Evolutionary conservation across 2,888 invertebrate genomes (phyloP), one percentile per base, ranked within the genome.

Genomic region (Prosapia bicincta): DNA sequence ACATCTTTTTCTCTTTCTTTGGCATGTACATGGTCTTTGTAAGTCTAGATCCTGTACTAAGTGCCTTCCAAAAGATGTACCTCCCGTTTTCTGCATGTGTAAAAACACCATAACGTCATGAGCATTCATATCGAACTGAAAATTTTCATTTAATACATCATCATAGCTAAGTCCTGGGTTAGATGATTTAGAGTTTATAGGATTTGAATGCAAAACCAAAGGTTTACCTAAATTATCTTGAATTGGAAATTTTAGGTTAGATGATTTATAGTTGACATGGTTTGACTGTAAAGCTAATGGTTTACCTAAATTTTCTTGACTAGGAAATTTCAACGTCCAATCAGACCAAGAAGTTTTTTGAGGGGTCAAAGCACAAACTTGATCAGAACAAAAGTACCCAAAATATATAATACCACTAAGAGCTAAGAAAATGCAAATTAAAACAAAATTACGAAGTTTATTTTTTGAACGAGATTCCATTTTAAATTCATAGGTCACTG

Each of bases 61-160:
- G 87, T 98, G 98, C 84, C 94, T 93, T 74, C 99, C 99, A 85
- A 99, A 99, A 7, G 96, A 92, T 65, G 99, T 99, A 28, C 99
- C 99, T 74, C 99, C 99, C 72, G 99, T 99, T 88, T 99, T 99
- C 86, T 99, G 99, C 85, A 99, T 98, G 85, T 99, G 99, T 81
- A 99, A 87, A 89, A 99, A 91, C 74, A 99, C 98, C 89, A 99
- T 94, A 75, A 99, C 99, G 87, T 99, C 99, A 83, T 95, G 94
- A 13, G 94, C 94, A 84, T 94, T 93, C 86, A 96, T 93, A 85
- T 96, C 94, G 86, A 96, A 96, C 83, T 93, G 90, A 85, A 94
- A 94, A 86, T 93, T 93, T 83, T 94, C 94, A 83, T 94, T 94
- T 75, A 95, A 88, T 82, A 95, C 92, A 85, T 94, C 94, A 84